Percentiles rank a stretch among this genome's conserved stretches.
These are phyloP conservation scores for Nephrocerus scutellatus DNA, from an alignment of 2,888 invertebrate species.

Conservation along the genomic window DNA sequence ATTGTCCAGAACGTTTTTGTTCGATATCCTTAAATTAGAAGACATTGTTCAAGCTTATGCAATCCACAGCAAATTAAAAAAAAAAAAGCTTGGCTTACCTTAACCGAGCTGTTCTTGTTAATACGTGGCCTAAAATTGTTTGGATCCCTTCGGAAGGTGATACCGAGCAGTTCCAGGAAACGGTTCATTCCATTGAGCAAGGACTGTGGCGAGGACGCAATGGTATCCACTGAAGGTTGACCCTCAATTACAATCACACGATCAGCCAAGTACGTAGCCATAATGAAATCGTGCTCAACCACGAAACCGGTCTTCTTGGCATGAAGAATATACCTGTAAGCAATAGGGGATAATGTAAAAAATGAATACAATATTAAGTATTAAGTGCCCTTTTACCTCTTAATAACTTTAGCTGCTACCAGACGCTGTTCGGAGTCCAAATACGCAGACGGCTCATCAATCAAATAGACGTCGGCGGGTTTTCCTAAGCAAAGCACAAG, in stretches of 20 bases:
- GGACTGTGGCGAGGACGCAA: slow-evolving; percentile 86
- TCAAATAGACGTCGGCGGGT: slow-evolving; percentile 97
- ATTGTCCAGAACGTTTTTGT: slow-evolving; percentile 95
- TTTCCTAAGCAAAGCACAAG: slow-evolving; percentile 94
- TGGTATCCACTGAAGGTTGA: slow-evolving; percentile 77
- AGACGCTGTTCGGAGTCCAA: slow-evolving; percentile 99
- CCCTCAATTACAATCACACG: slow-evolving; percentile 98
- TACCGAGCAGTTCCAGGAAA: slow-evolving; percentile 89
- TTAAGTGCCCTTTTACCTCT: slow-evolving; percentile 62
- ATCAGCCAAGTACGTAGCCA: slow-evolving; percentile 99
- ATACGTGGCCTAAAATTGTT: slow-evolving; percentile 98
- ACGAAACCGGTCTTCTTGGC: slow-evolving; percentile 99
- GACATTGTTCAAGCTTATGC: neutral
- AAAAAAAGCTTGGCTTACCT: slow-evolving; percentile 52
- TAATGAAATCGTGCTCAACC: slow-evolving; percentile 99
- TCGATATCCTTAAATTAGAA: slow-evolving; percentile 70
- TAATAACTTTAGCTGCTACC: slow-evolving; percentile 98
- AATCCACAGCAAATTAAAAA: neutral
- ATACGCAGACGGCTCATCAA: slow-evolving; percentile 98
- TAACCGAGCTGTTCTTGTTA: slow-evolving; percentile 93
- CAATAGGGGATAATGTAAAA: slow-evolving; percentile 20
- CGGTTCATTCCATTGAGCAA: slow-evolving; percentile 96
- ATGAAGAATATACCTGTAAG: slow-evolving; percentile 81
- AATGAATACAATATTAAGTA: neutral
- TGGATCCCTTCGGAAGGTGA: slow-evolving; percentile 97